A percentile compares a stretch with the other conserved stretches of the same genome.
Conservation (phyloP, 2,113 vertebrate genomes). For the Leptodactylus fuscus region DNA sequence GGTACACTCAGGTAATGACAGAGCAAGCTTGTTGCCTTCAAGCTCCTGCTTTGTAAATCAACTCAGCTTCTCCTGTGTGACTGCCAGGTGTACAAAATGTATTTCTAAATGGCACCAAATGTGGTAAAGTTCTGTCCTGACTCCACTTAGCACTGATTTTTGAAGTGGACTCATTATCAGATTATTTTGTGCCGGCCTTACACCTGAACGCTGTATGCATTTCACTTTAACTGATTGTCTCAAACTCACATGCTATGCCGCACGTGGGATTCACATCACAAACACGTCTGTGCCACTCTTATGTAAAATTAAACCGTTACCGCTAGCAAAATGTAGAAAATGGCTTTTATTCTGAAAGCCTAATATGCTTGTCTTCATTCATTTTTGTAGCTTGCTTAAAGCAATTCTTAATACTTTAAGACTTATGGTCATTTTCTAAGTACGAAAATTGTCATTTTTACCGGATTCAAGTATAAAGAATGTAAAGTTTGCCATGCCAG, state of each 20-base stretch:
- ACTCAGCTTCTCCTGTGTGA: slow-evolving; percentile 45
- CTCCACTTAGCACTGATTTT: slow-evolving; percentile 64
- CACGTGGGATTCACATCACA: background rate
- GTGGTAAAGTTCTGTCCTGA: slow-evolving; percentile 52
- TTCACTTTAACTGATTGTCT: slow-evolving; percentile 59
- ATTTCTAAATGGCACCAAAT: slow-evolving; percentile 57
- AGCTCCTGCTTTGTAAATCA: slow-evolving; percentile 61
- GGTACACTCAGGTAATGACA: slow-evolving; percentile 63
- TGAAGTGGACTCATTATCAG: slow-evolving; percentile 64
- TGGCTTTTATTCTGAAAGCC: background rate
- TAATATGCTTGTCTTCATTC: background rate
- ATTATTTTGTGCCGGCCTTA: slow-evolving; percentile 58
- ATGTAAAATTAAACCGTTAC: background rate
- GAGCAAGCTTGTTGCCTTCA: slow-evolving; percentile 62
- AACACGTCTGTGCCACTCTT: background rate
- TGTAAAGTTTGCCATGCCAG: background rate
- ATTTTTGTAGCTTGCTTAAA: background rate
- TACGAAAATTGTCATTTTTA: background rate
- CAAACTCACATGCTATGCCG: slow-evolving; percentile 39
- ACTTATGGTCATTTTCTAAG: background rate
- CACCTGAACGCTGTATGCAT: slow-evolving; percentile 58
- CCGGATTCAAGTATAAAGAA: background rate
- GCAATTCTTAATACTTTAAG: background rate
- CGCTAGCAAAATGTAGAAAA: background rate
- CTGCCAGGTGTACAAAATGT: slow-evolving; percentile 43